Evolutionary conservation across 2,797 vertebrate genomes (phyloP).

Genomic region (Danionella dracula): DNA sequence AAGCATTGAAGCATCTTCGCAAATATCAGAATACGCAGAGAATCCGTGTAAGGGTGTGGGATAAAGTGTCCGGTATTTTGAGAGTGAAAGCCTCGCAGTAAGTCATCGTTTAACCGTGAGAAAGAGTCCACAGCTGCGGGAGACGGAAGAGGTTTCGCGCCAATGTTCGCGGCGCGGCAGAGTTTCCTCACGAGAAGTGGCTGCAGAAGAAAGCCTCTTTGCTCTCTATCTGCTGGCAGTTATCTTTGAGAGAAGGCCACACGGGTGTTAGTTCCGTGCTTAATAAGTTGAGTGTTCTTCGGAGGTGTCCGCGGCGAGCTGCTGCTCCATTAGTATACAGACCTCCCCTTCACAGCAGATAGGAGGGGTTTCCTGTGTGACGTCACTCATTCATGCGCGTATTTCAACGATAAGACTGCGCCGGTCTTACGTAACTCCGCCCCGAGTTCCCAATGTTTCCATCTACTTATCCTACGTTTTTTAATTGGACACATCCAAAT

Average conservation of each 20-base stretch:
- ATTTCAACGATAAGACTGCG: too few relatives aligned
- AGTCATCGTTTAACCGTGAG: slow-evolving; percentile 6
- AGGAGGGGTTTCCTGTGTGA: slow-evolving; percentile 44
- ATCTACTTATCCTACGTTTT: too few relatives aligned
- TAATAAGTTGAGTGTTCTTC: slow-evolving; percentile 26
- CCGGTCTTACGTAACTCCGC: too few relatives aligned
- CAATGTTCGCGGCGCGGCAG: slow-evolving; percentile 8
- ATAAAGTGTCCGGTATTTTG: not conserved
- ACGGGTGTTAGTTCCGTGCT: not conserved
- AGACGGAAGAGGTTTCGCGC: slow-evolving; percentile 37
- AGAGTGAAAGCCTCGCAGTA: not conserved
- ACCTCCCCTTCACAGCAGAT: not conserved
- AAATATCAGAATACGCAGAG: not conserved
- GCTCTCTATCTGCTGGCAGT: not conserved
- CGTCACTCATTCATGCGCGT: slow-evolving; percentile 43
- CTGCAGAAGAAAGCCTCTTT: not conserved
- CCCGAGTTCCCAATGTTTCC: too few relatives aligned
- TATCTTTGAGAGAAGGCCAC: not conserved
- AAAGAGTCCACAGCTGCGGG: slow-evolving; percentile 19
- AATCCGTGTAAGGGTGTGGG: not conserved
- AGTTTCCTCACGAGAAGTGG: not conserved
- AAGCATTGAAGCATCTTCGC: slow-evolving; percentile 9
- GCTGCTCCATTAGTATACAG: not conserved
- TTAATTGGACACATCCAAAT: too few relatives aligned
- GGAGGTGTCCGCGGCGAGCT: slow-evolving; percentile 5